Conservation (phyloP, 2,113 vertebrate genomes). For the Sterrhoptilus dennistouni region DNA sequence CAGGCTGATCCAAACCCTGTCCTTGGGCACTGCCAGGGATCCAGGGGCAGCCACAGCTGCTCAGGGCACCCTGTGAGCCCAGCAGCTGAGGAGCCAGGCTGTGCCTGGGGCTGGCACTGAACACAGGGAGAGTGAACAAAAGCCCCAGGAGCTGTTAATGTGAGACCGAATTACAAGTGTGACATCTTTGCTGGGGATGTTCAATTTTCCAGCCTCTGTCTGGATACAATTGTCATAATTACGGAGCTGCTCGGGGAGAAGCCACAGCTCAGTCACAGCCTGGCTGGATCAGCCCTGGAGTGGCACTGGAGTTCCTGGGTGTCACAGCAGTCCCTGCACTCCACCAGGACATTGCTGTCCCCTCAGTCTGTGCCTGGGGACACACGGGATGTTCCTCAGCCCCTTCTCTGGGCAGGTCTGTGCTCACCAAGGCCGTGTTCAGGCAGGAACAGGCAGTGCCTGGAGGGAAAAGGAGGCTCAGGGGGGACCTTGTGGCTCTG, state of each 20-base stretch:
- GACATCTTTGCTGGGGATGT: not conserved
- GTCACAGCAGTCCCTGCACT: fast-evolving
- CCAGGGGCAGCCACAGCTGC: not conserved
- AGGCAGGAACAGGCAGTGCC: fast-evolving
- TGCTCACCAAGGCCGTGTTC: fast-evolving
- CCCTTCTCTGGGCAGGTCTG: not conserved
- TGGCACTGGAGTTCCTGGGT: fast-evolving
- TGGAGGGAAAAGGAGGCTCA: not conserved
- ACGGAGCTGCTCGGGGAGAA: not conserved
- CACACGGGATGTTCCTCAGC: fast-evolving
- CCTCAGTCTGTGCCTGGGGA: fast-evolving
- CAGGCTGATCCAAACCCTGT: not conserved
- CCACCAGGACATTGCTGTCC: not conserved
- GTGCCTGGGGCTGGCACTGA: not conserved
- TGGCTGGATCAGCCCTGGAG: not conserved
- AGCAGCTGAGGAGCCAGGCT: not conserved
- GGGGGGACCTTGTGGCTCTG: not conserved
- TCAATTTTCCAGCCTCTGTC: not conserved
- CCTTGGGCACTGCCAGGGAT: not conserved
- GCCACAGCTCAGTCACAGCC: not conserved
- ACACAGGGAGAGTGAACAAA: fast-evolving
- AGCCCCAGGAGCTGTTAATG: not conserved
- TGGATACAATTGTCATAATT: not conserved
- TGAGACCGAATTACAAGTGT: not conserved
- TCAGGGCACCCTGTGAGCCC: not conserved